These are phyloP conservation scores for Congeria kusceri DNA, from an alignment of 2,888 invertebrate genomes.

Conservation along the genomic window DNA sequence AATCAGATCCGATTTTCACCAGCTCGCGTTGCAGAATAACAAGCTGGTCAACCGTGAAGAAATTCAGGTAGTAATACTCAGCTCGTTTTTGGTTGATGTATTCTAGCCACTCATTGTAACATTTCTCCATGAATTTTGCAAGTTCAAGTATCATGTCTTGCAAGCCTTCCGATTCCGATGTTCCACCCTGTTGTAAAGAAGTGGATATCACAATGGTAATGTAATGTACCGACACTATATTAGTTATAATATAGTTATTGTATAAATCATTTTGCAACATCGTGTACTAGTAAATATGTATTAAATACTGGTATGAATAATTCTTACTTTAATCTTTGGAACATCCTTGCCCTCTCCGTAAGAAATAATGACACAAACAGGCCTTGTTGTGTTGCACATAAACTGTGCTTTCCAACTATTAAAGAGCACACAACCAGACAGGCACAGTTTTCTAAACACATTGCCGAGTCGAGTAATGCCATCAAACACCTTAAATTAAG, in stretches of 20 bases:
- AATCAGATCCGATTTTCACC: slow-evolving; percentile 63
- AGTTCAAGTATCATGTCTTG: slow-evolving; percentile 65
- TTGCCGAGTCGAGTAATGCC: slow-evolving; percentile 71
- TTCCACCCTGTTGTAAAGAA: slow-evolving; percentile 8
- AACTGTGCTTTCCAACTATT: slow-evolving; percentile 65
- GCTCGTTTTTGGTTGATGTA: slow-evolving; percentile 69
- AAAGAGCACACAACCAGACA: slow-evolving; percentile 79
- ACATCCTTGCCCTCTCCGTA: slow-evolving; percentile 62
- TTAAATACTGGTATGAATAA: too few species aligned
- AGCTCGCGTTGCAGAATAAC: slow-evolving; percentile 77
- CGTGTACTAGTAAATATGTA: too few species aligned
- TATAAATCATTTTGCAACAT: too few species aligned
- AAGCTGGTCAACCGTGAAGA: slow-evolving; percentile 79
- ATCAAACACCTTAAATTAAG: slow-evolving; percentile 74
- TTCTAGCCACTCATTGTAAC: slow-evolving; percentile 70
- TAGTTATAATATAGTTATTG: too few species aligned
- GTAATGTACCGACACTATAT: too few species aligned
- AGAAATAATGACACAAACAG: slow-evolving; percentile 61
- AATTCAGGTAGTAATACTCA: slow-evolving; percentile 72
- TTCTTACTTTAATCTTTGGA: slow-evolving; percentile 27
- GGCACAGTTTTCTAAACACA: slow-evolving; percentile 71
- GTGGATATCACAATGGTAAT: too few species aligned
- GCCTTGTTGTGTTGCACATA: slow-evolving; percentile 11
- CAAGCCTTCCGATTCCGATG: slow-evolving; percentile 55
- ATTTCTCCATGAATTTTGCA: slow-evolving; percentile 73